These are phyloP conservation scores for Volucella inanis DNA, from an alignment of 2,888 invertebrate species.

Conservation along the genomic window DNA sequence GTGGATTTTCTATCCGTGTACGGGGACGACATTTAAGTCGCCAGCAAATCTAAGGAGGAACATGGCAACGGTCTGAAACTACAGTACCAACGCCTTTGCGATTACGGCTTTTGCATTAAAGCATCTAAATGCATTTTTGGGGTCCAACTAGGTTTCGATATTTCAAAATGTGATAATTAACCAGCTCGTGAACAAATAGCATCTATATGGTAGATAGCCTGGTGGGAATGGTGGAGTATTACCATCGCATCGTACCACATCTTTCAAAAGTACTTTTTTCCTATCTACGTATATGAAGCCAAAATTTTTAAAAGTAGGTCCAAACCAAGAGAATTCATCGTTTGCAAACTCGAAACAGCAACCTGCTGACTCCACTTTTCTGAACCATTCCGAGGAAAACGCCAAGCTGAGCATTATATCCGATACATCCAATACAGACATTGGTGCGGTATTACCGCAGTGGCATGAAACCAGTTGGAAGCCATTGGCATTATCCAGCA, in stretches of 20 bases:
- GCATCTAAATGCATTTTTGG: slow-evolving; percentile 73
- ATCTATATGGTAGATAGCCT: slow-evolving; percentile 52
- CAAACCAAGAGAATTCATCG: neutral
- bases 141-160: slow-evolving; percentile 57
- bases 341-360: slow-evolving; percentile 4
- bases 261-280: slow-evolving; percentile 34
- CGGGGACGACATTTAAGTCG: slow-evolving; percentile 75
- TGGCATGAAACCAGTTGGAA: too few relatives aligned
- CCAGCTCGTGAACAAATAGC: slow-evolving; percentile 62
- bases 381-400: too few relatives aligned
- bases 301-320: neutral
- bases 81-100: slow-evolving; percentile 64
- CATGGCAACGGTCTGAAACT: slow-evolving; percentile 64
- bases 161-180: slow-evolving; percentile 58
- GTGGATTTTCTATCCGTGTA: slow-evolving; percentile 36
- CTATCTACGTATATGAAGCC: slow-evolving; percentile 26
- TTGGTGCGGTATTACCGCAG: too few relatives aligned
- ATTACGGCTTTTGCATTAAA: slow-evolving; percentile 72
- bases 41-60: slow-evolving; percentile 68
- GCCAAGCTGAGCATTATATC: too few relatives aligned
- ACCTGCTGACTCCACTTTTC: neutral
- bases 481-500: neutral
- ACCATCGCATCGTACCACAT: slow-evolving; percentile 48
- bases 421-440: too few relatives aligned
- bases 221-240: slow-evolving; percentile 58